A percentile compares a stretch with the other conserved stretches of the same genome.
These are phyloP conservation scores for Merops nubicus DNA, from an alignment of 2,113 vertebrate genomes.

Conservation along the genomic window DNA sequence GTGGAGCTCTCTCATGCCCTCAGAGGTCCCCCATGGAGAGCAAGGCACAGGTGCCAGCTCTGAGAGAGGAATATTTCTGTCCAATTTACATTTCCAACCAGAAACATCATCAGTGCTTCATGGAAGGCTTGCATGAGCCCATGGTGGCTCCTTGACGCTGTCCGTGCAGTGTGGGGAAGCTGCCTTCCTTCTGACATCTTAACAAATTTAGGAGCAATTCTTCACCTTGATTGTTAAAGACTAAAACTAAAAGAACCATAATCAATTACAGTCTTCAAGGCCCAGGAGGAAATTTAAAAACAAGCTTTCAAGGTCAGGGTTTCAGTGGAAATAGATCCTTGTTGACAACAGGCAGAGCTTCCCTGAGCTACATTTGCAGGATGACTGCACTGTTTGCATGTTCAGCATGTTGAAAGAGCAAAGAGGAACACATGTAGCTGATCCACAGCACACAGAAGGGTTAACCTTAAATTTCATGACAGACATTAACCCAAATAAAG, in stretches of 20 bases:
- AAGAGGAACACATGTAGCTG: neutral
- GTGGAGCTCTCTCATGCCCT: neutral
- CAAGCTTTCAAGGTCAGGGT: neutral
- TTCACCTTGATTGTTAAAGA: conserved; percentile 33
- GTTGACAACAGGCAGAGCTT: neutral
- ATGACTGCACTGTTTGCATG: neutral
- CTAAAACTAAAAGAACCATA: neutral
- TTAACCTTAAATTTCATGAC: neutral
- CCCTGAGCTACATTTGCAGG: neutral
- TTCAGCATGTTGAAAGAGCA: neutral
- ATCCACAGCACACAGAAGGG: neutral
- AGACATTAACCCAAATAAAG: neutral
- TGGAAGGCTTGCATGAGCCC: neutral
- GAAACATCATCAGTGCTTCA: accelerated
- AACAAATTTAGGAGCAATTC: conserved; percentile 14
- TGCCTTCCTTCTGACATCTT: neutral
- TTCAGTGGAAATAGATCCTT: neutral
- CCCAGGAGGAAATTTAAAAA: conserved; percentile 15
- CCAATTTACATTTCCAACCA: neutral
- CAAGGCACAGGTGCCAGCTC: neutral
- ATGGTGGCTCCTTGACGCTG: neutral
- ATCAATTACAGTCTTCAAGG: neutral
- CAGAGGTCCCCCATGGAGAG: neutral
- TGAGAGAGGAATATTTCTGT: neutral
- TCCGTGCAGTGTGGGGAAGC: neutral